A percentile compares a stretch with the other conserved stretches of the same genome.
Conservation (phyloP, 2,797 vertebrate species). For the Catamblyrhynchus diadema region DNA sequence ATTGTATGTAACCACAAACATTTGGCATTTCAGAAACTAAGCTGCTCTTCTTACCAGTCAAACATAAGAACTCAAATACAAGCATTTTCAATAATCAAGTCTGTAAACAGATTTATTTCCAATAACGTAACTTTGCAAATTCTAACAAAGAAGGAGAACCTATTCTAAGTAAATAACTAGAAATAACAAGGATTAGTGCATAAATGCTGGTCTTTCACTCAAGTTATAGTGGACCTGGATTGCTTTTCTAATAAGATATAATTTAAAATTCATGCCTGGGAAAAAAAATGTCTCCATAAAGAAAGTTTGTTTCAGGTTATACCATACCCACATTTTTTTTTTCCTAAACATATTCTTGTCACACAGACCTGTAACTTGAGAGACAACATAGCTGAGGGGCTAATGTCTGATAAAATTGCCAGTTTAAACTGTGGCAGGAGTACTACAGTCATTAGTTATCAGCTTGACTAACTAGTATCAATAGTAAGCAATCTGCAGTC, state of each 20-base stretch:
- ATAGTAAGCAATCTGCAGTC: constrained; percentile 30
- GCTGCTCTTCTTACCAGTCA: not conserved
- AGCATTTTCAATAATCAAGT: not conserved
- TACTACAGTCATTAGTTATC: constrained; percentile 47
- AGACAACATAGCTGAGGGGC: constrained; percentile 9
- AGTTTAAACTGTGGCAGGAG: constrained; percentile 21
- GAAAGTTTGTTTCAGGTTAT: constrained; percentile 12
- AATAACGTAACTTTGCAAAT: not conserved
- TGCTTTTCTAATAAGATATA: not conserved
- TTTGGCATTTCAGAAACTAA: not conserved
- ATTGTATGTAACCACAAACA: not conserved
- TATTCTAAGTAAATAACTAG: not conserved
- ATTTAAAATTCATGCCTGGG: not conserved
- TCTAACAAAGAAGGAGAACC: not conserved
- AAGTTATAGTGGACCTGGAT: not conserved
- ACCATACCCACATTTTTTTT: not conserved
- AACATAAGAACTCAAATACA: not conserved
- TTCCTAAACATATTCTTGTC: not conserved
- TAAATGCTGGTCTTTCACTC: not conserved
- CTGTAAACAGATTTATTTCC: not conserved
- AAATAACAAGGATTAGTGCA: not conserved
- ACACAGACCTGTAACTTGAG: constrained; percentile 25
- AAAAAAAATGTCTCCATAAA: not conserved
- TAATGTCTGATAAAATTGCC: constrained; percentile 13
- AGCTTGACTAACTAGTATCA: constrained; percentile 60